Evolutionary conservation across 2,797 vertebrate species (phyloP).

Genomic region (Kryptopterus vitreolus): DNA sequence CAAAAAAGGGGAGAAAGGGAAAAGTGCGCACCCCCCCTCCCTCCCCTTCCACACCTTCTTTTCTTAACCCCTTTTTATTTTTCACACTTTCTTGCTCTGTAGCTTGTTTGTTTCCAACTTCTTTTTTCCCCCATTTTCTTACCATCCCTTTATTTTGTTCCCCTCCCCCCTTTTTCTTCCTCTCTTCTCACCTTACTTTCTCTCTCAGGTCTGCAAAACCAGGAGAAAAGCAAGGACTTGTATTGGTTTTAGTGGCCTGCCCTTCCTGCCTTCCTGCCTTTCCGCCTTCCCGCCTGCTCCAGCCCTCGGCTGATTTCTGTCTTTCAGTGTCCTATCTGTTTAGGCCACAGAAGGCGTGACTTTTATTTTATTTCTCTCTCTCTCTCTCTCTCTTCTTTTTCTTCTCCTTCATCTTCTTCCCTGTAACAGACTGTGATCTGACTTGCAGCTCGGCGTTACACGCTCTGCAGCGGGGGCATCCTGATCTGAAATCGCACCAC

Average conservation of each 20-base stretch:
- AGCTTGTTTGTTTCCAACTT: conserved; percentile 11
- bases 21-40: not conserved
- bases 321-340: conserved; percentile 68
- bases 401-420: conserved; percentile 52
- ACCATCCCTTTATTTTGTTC: conserved; percentile 61
- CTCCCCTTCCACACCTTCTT: conserved; percentile 35
- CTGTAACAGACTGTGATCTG: conserved; percentile 94
- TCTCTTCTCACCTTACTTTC: conserved; percentile 55
- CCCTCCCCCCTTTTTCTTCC: too few species aligned
- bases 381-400: conserved; percentile 43
- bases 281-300: conserved; percentile 61
- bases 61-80: conserved; percentile 33
- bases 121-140: conserved; percentile 28
- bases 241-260: conserved; percentile 92
- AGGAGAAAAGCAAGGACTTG: conserved; percentile 97
- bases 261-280: conserved; percentile 63
- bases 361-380: not conserved
- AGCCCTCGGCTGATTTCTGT: conserved; percentile 68
- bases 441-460: conserved; percentile 92
- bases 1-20: not conserved
- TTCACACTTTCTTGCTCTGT: conserved; percentile 45
- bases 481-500: conserved; percentile 79
- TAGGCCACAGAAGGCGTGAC: conserved; percentile 66
- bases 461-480: conserved; percentile 85
- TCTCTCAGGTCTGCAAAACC: conserved; percentile 91